Evolutionary conservation across 2,888 invertebrate genomes (phyloP).

Genomic region (Melanargia galathea): DNA sequence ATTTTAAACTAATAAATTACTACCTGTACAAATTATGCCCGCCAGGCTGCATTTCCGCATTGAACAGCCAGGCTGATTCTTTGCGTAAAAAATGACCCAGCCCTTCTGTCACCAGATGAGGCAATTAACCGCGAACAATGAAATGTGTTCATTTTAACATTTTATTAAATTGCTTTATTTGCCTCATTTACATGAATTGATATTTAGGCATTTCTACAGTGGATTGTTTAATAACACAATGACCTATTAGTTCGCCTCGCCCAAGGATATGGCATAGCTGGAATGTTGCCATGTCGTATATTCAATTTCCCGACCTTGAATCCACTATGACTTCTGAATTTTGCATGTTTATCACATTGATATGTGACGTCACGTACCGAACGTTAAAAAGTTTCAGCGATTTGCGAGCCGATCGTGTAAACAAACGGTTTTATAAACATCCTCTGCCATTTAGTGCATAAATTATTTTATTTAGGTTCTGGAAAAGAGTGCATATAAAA

Average conservation of each 20-base stretch:
- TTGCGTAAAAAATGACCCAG: too few relatives aligned
- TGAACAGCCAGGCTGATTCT: too few relatives aligned
- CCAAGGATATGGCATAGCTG: conserved; percentile 52
- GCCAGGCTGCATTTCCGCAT: too few relatives aligned
- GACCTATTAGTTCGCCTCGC: conserved; percentile 24
- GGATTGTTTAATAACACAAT: conserved; percentile 18
- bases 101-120: too few relatives aligned
- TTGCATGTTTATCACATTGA: conserved; percentile 10
- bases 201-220: neutral
- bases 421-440: conserved; percentile 21
- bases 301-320: conserved; percentile 51
- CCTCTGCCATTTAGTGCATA: conserved; percentile 14
- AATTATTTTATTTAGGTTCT: conserved; percentile 7
- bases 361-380: conserved; percentile 15
- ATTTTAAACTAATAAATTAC: too few relatives aligned
- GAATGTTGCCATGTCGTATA: conserved; percentile 58
- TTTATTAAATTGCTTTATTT: too few relatives aligned
- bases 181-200: too few relatives aligned
- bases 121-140: too few relatives aligned
- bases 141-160: too few relatives aligned
- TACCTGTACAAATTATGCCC: too few relatives aligned
- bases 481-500: neutral
- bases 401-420: conserved; percentile 7
- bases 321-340: conserved; percentile 40
- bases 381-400: conserved; percentile 5